phyloP scores from a whole-genome alignment of 1,140 invertebrate genomes.

The Scaptomyza hsui region DNA sequence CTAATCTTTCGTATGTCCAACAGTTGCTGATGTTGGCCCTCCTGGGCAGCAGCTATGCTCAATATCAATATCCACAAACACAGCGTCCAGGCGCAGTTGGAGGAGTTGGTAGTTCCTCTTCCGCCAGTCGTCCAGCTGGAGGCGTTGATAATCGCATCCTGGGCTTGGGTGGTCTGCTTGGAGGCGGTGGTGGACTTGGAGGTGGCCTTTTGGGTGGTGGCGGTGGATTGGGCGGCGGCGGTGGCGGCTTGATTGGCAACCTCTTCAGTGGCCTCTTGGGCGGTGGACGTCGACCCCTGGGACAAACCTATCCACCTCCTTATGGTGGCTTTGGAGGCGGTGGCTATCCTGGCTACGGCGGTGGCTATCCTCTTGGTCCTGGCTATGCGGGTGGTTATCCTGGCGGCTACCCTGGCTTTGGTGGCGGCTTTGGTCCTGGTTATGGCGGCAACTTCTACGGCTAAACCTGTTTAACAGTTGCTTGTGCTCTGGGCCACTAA shows the following conservation, averaged over 20 bases:
- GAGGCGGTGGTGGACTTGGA: conserved; percentile 50
- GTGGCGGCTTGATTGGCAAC: conserved; percentile 49
- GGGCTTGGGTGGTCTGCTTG: conserved; percentile 45
- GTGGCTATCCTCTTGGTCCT: conserved; percentile 14
- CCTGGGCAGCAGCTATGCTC: conserved; percentile 45
- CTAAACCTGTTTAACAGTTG: not conserved
- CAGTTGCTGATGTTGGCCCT: conserved; percentile 53
- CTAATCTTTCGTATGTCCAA: not conserved
- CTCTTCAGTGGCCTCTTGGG: conserved; percentile 50
- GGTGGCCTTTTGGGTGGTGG: conserved; percentile 48
- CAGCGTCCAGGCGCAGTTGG: not conserved
- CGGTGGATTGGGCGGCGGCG: conserved; percentile 32
- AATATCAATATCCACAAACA: conserved; percentile 66
- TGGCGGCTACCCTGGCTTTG: conserved; percentile 25
- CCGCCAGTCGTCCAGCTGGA: not conserved
- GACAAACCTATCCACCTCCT: conserved; percentile 37
- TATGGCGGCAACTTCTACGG: conserved; percentile 41
- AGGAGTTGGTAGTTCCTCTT: not conserved
- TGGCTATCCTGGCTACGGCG: conserved; percentile 21
- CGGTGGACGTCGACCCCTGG: conserved; percentile 44
- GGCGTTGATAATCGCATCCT: conserved; percentile 66
- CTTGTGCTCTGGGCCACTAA: not conserved
- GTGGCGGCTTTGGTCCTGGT: conserved; percentile 28
- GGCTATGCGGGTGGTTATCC: conserved; percentile 43
- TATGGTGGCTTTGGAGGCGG: conserved; percentile 24